Evolutionary conservation across 2,113 vertebrate species (phyloP).

Genomic region (Lichenostomus cassidix): DNA sequence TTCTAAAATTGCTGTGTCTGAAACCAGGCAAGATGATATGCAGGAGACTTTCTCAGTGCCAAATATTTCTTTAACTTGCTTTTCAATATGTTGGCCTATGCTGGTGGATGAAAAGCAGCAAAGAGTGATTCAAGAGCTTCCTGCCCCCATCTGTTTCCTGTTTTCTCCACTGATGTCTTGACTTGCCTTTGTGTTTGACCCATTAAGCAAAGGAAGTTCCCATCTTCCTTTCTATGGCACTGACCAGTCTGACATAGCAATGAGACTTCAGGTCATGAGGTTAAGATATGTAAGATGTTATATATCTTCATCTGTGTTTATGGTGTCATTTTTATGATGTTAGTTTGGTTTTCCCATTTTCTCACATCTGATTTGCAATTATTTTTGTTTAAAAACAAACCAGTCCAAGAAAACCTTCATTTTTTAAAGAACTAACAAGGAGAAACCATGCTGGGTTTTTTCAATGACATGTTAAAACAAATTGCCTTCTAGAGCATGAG

Average conservation of each 20-base stretch:
- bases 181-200: neutral
- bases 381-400: neutral
- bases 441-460: neutral
- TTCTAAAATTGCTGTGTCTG: neutral
- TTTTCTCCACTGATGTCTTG: neutral
- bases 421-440: neutral
- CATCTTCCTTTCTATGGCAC: neutral
- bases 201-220: neutral
- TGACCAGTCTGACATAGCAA: neutral
- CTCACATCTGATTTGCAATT: neutral
- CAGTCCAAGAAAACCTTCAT: neutral
- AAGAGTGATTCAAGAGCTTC: neutral
- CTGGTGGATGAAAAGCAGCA: neutral
- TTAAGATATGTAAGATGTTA: neutral
- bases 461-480: neutral
- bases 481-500: neutral
- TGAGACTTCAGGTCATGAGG: neutral
- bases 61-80: neutral
- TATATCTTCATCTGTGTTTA: neutral
- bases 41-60: neutral
- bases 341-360: neutral
- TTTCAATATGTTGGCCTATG: neutral
- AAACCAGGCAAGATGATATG: neutral
- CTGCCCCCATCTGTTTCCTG: neutral
- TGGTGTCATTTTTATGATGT: neutral